phyloP scores from a whole-genome alignment of 2,797 vertebrate genomes.

The Poliocrania exsul region DNA sequence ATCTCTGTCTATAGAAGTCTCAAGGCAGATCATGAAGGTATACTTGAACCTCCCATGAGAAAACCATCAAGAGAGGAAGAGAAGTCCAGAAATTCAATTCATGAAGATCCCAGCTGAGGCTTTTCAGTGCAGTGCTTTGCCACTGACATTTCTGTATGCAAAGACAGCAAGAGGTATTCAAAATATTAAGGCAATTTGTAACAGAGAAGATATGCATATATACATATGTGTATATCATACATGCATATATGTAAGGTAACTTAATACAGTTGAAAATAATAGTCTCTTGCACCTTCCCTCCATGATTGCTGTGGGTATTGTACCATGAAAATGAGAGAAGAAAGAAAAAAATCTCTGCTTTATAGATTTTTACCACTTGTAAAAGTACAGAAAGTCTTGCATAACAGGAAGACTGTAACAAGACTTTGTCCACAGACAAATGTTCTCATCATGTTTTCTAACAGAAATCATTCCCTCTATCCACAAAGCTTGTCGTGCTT shows the following conservation, averaged over 20 bases:
- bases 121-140: not conserved
- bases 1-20: not conserved
- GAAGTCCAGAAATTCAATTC: not conserved
- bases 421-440: not conserved
- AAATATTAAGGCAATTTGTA: not conserved
- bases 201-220: not conserved
- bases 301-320: not conserved
- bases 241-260: not conserved
- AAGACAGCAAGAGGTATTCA: not conserved
- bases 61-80: not conserved
- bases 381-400: not conserved
- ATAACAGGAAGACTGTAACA: not conserved
- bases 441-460: not conserved
- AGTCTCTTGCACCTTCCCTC: not conserved
- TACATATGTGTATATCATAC: not conserved
- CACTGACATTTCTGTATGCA: not conserved
- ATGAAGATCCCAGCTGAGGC: not conserved
- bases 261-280: not conserved
- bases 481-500: not conserved
- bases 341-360: not conserved
- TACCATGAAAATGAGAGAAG: not conserved
- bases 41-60: not conserved
- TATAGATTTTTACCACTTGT: not conserved
- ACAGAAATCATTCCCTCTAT: not conserved
- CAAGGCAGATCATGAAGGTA: not conserved